phyloP scores from a whole-genome alignment of 2,113 vertebrate species.

The Patagioenas fasciata region DNA sequence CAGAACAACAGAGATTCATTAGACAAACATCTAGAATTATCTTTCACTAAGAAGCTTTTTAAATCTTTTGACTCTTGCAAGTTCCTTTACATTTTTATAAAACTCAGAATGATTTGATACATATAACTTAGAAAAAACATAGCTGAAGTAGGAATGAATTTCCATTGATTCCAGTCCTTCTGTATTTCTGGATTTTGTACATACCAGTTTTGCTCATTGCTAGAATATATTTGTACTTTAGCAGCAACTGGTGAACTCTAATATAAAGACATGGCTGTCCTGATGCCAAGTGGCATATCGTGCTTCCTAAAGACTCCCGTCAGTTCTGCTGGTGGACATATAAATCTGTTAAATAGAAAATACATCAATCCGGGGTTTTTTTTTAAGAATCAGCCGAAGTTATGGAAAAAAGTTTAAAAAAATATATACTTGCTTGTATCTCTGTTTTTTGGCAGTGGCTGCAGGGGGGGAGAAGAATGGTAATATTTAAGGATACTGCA shows the following conservation, averaged over 20 bases:
- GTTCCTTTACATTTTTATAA: neutral
- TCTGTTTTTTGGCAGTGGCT: neutral
- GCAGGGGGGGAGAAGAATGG: neutral
- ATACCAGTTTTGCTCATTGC: neutral
- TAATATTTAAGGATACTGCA: neutral
- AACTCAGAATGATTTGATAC: neutral
- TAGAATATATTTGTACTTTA: neutral
- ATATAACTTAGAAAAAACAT: neutral
- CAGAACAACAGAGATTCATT: conserved; percentile 28
- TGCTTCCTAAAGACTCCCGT: neutral
- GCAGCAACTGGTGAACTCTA: neutral
- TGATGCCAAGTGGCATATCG: neutral
- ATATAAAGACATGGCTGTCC: neutral
- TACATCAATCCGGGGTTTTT: neutral
- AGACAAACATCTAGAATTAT: neutral
- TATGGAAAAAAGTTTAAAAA: neutral
- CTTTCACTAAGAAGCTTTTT: neutral
- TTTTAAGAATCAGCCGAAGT: neutral
- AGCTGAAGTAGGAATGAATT: neutral
- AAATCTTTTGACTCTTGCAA: neutral
- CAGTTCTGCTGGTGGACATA: neutral
- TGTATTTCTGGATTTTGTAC: neutral
- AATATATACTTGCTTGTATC: neutral
- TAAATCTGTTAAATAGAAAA: neutral
- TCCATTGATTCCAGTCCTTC: neutral